Conservation (phyloP, 2,797 vertebrate genomes). For the Xiphorhynchus erythropygius region DNA sequence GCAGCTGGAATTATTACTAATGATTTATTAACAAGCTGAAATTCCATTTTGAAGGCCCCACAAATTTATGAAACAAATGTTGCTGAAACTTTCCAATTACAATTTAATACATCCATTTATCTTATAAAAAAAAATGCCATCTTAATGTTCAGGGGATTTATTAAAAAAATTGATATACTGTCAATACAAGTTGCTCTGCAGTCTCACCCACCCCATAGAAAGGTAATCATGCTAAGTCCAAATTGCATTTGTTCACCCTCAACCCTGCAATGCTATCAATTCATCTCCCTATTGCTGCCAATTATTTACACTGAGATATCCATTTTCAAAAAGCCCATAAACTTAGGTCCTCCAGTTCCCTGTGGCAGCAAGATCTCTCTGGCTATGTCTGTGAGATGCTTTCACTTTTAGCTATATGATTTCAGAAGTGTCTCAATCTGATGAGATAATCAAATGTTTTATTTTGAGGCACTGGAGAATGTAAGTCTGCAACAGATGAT, state of each 20-base stretch:
- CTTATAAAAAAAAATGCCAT: neutral
- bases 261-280: neutral
- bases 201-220: neutral
- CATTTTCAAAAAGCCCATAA: neutral
- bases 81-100: neutral
- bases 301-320: neutral
- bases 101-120: neutral
- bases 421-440: neutral
- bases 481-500: neutral
- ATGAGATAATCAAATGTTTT: neutral
- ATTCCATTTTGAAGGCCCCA: neutral
- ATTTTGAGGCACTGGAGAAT: neutral
- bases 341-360: neutral
- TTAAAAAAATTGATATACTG: neutral
- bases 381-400: neutral
- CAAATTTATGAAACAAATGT: neutral
- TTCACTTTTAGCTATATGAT: neutral
- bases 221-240: neutral
- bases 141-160: neutral
- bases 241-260: neutral
- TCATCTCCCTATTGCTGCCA: neutral
- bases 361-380: neutral
- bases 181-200: neutral
- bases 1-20: neutral
- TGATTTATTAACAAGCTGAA: neutral